A percentile compares a stretch with the other conserved stretches of the same genome.
Conservation (phyloP, 1,140 invertebrate species). For the Dolichoris vasculosae region DNA sequence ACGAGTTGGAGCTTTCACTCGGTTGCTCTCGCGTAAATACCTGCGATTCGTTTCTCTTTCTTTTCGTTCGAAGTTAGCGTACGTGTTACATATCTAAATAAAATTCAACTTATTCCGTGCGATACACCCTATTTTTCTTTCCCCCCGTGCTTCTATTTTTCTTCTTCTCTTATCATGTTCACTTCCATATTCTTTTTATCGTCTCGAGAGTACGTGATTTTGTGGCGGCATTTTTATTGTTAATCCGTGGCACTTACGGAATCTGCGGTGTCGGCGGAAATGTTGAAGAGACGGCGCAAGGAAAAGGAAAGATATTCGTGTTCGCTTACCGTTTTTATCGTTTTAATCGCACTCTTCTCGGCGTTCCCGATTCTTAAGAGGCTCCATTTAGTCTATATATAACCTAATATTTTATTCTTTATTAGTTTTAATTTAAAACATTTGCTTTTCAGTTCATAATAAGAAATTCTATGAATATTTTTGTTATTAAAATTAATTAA, state of each 20-base stretch:
- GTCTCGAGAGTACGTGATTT: neutral
- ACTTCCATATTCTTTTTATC: conserved; percentile 6
- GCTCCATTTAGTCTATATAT: neutral
- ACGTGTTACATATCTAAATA: neutral
- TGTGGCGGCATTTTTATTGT: neutral
- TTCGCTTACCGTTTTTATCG: neutral
- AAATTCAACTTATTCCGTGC: neutral
- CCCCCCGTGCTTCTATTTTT: neutral
- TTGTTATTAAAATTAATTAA: no score
- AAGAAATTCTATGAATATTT: no score
- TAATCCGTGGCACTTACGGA: neutral
- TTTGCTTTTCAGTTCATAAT: no score
- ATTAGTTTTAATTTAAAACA: neutral
- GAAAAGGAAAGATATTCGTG: neutral
- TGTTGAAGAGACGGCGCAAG: neutral
- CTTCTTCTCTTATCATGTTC: neutral
- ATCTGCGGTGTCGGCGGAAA: neutral
- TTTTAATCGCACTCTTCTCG: neutral
- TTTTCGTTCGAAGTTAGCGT: neutral
- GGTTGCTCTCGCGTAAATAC: neutral
- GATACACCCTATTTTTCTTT: neutral
- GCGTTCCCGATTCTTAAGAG: neutral
- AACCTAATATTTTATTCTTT: neutral
- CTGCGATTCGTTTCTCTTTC: neutral
- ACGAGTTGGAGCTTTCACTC: neutral